These are phyloP conservation scores for Sebastes schlegelii DNA, from an alignment of 2,113 vertebrate species.

Conservation along the genomic window DNA sequence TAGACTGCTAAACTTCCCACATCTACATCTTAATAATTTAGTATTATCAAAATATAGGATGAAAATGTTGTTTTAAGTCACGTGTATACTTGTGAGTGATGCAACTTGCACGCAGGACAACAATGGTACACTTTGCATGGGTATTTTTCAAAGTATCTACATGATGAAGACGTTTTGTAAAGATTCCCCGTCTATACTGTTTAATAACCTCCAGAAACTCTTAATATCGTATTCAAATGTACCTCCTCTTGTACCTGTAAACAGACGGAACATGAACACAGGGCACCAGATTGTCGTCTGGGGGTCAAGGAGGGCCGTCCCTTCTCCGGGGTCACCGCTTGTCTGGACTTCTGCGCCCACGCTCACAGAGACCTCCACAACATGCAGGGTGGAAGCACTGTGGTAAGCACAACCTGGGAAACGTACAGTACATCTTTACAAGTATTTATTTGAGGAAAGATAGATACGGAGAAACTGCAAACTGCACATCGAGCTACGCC, in stretches of 20 bases:
- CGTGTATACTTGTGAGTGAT: background rate
- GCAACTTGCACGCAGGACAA: background rate
- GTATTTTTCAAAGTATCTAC: background rate
- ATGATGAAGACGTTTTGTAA: background rate
- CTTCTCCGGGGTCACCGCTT: conserved; percentile 98
- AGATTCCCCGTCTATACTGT: background rate
- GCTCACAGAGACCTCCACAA: conserved; percentile 98
- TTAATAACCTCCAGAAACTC: background rate
- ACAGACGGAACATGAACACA: conserved; percentile 94
- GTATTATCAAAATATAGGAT: background rate
- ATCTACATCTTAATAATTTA: background rate
- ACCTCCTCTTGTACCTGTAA: background rate
- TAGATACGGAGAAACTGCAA: background rate
- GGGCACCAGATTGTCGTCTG: conserved; percentile 93
- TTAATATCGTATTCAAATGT: background rate
- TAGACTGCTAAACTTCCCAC: background rate
- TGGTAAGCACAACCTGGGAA: conserved; percentile 85
- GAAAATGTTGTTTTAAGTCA: background rate
- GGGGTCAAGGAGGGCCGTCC: conserved; percentile 94
- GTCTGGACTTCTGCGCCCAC: conserved; percentile 97
- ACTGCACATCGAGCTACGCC: background rate
- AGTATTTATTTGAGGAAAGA: background rate
- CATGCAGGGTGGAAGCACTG: conserved; percentile 95
- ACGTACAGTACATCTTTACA: background rate
- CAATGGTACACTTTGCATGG: background rate